Conservation (phyloP, 2,888 invertebrate species). For the Dendrolimus houi region DNA sequence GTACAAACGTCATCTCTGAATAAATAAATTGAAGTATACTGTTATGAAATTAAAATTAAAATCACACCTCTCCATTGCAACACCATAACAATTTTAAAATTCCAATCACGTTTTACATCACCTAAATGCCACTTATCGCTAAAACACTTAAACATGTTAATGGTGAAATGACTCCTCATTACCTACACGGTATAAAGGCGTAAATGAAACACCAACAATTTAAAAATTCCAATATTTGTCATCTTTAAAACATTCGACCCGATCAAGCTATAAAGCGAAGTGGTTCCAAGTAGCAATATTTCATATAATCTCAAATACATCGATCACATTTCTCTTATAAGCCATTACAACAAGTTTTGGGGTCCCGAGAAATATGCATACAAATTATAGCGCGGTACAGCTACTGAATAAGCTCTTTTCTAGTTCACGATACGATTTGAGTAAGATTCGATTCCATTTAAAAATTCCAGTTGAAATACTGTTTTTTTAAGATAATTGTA, state of each 20-base stretch:
- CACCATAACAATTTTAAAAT: background rate
- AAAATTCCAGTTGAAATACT: no score
- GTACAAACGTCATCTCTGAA: no score
- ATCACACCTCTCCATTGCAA: no score
- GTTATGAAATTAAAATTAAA: no score
- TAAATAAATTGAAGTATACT: no score
- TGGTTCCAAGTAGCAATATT: constrained; percentile 2
- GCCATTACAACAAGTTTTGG: background rate
- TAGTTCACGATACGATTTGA: background rate
- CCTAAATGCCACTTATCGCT: background rate
- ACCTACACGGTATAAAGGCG: background rate
- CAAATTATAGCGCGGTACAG: background rate
- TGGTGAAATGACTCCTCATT: background rate
- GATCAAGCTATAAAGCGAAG: background rate
- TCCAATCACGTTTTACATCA: background rate
- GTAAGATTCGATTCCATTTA: background rate
- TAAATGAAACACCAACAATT: background rate
- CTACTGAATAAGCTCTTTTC: background rate
- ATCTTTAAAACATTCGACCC: background rate
- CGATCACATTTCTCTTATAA: constrained; percentile 15
- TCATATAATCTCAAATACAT: constrained; percentile 13
- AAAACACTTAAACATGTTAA: background rate
- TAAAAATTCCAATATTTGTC: background rate
- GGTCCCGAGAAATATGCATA: background rate
- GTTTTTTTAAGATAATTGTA: no score